Percentiles rank a stretch among this genome's conserved stretches.
Conservation (phyloP, 2,888 invertebrate genomes). For the Pheosia tremula region DNA sequence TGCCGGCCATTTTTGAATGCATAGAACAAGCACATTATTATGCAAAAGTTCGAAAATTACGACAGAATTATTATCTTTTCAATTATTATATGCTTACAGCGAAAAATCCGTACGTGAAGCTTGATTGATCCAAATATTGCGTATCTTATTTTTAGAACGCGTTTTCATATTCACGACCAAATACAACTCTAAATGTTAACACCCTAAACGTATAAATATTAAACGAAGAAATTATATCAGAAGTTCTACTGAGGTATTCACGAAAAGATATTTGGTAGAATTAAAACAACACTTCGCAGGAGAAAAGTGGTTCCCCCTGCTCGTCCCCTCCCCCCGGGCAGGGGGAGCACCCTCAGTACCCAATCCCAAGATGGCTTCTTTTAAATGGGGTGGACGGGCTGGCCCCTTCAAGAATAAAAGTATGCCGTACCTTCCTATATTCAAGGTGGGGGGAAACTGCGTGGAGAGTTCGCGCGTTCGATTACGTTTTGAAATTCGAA, state of each 20-base stretch:
- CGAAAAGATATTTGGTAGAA: slow-evolving; percentile 84
- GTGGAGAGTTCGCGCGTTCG: slow-evolving; percentile 56
- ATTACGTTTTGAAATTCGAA: slow-evolving; percentile 72
- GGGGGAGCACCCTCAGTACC: slow-evolving; percentile 55
- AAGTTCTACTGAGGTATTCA: slow-evolving; percentile 80
- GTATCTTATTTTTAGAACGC: slow-evolving; percentile 42
- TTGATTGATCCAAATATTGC: slow-evolving; percentile 39
- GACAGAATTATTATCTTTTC: too few species aligned
- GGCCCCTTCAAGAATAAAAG: slow-evolving; percentile 82
- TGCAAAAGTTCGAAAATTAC: neutral
- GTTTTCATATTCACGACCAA: slow-evolving; percentile 33
- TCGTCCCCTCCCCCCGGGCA: slow-evolving; percentile 46
- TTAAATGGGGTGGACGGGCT: slow-evolving; percentile 81
- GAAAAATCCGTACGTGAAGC: slow-evolving; percentile 19
- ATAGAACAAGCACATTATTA: neutral
- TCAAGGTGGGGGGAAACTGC: slow-evolving; percentile 66
- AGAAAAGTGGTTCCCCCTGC: slow-evolving; percentile 76
- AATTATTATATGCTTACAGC: too few species aligned
- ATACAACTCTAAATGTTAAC: slow-evolving; percentile 52
- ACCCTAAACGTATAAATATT: slow-evolving; percentile 77
- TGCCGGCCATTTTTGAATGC: slow-evolving; percentile 9
- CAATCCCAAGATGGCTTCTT: slow-evolving; percentile 84
- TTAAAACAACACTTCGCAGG: slow-evolving; percentile 83
- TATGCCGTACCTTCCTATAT: slow-evolving; percentile 70
- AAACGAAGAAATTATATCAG: slow-evolving; percentile 78